Percentiles rank a stretch among this genome's conserved stretches.
These are phyloP conservation scores for Passer montanus DNA, from an alignment of 2,113 vertebrate genomes.

Conservation along the genomic window DNA sequence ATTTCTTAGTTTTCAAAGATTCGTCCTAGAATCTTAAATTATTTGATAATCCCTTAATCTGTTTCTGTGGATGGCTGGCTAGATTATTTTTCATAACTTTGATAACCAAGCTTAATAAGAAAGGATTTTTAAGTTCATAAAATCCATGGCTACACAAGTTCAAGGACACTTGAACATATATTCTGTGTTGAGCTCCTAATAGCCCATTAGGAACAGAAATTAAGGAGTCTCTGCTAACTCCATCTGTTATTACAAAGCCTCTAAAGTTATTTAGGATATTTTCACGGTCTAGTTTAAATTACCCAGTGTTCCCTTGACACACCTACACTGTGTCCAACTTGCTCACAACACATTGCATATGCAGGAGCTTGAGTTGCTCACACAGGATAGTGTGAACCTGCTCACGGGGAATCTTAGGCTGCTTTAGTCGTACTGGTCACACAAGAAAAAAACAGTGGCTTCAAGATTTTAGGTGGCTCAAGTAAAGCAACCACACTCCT, in stretches of 20 bases:
- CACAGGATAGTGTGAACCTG: background rate
- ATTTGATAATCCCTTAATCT: background rate
- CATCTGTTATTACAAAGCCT: background rate
- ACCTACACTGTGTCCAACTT: background rate
- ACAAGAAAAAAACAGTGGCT: background rate
- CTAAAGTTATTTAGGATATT: background rate
- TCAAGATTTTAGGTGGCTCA: background rate
- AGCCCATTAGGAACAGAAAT: background rate
- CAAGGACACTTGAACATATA: background rate
- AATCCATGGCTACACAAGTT: background rate
- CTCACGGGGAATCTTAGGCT: background rate
- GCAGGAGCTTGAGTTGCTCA: background rate
- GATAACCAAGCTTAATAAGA: background rate
- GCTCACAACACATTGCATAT: background rate
- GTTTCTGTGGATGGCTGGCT: background rate
- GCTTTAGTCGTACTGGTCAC: background rate
- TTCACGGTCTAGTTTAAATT: background rate
- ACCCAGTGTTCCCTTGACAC: background rate
- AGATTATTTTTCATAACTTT: background rate
- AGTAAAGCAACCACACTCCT: background rate
- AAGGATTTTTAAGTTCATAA: background rate
- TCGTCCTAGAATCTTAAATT: background rate
- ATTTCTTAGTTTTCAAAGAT: background rate
- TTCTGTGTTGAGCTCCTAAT: background rate
- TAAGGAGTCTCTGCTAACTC: background rate